A percentile compares a stretch with the other conserved stretches of the same genome.
Conservation (phyloP, 2,113 vertebrate species). For the Paradoxurus hermaphroditus region DNA sequence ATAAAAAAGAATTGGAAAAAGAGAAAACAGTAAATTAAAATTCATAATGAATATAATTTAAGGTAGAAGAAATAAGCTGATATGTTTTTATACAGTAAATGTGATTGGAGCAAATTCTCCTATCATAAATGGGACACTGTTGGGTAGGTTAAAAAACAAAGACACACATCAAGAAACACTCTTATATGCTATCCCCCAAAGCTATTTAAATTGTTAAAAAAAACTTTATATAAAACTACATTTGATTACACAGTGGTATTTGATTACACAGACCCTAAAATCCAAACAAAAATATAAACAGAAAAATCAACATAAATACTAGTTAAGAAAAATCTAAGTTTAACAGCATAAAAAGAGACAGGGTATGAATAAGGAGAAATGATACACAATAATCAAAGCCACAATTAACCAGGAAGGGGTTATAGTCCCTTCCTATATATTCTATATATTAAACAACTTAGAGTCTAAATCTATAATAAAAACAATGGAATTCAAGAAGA, state of each 20-base stretch:
- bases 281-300: not conserved
- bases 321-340: not conserved
- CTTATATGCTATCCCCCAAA: not conserved
- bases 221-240: not conserved
- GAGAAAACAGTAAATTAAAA: not conserved
- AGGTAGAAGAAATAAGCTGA: not conserved
- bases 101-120: not conserved
- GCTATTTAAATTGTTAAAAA: not conserved
- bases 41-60: too few species aligned
- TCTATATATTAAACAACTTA: not conserved
- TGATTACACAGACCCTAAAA: not conserved
- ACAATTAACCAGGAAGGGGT: not conserved
- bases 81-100: not conserved
- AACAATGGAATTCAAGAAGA: not conserved
- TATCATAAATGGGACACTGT: not conserved
- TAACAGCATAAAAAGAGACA: not conserved
- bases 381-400: not conserved
- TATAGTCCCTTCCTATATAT: not conserved
- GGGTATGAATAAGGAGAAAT: too few species aligned
- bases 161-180: not conserved
- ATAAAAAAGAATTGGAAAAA: not conserved
- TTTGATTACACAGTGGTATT: not conserved
- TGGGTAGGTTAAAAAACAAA: not conserved
- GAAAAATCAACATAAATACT: not conserved
- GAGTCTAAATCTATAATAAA: not conserved